Evolutionary conservation across 2,888 invertebrate genomes (phyloP), one percentile per base, ranked within the genome.

Genomic region (Melieria picta): DNA sequence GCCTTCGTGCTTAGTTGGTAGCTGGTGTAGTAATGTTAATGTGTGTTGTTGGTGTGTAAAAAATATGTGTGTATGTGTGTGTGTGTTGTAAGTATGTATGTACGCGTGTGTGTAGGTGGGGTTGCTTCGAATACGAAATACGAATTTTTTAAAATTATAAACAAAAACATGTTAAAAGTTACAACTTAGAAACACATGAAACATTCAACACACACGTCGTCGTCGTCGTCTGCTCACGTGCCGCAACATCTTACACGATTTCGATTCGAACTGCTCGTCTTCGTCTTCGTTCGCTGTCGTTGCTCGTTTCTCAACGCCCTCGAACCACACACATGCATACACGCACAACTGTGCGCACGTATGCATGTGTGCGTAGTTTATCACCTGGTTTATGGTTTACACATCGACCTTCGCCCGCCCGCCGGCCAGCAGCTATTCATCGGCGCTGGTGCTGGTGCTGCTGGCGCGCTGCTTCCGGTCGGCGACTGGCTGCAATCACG

Each of bases 71-170:
- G 45, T 58, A n/a, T 58, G 48, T 58, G 42, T 66, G 16, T 52
- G 45, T 65, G 13, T 65, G 65, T 3, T 7, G 47, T 62, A 11
- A 45, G 45, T 46, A 7, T 65, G 30, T 65, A 10, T 71, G 55
- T 71, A 42, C 65, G 60, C 55, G 11, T 71, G 55, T 66, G 61
- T 71, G 55, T 71, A 62, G 71, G 65, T 71, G 70, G 70, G 65
- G 60, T 70, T 60, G 70, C 50, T 66, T 66, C 70, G 70, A 50
- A 71, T 57, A 69, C 16, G 52, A 16, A 57, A 7, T 48, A 5
- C 50, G 7, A 6, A 10, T 52, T 65, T 30, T 30, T 30, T 30
- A 3, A 30, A 30, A 30, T 30, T 30, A 30, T 30, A 30, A 30
- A 30, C 30, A 30, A 30, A 30, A 30, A 30, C 30, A 30, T 30